Base-by-base conservation (phyloP, 2,888 invertebrate genomes). In the Torymus texanus region DNA sequence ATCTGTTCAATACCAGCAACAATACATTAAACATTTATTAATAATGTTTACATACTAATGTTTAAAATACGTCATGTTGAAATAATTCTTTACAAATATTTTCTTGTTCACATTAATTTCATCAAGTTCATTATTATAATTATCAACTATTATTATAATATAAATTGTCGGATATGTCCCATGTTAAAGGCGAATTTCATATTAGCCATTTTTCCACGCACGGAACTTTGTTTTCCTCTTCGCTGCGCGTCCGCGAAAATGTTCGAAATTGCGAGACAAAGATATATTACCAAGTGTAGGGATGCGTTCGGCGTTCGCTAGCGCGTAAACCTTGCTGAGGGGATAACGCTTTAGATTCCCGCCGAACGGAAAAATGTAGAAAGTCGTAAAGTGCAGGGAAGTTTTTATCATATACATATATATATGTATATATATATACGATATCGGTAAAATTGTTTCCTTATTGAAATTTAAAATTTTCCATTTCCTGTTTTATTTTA, bases 381-480 rank as follows among this genome's bases (percentile, higher is more conserved):
- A 72, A 66, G 72, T 78, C 77, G 59, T 71, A 77, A 72, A 78
- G 18, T 72, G 61, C 53, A 21, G 14, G 53, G 41, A 72, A 66
- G 29, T 72, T 78, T 71, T 74, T 75, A 75, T 75, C 62, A 75
- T 68, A 63, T 58, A 21, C 2, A 21, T 21, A 51, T 70, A 58
- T 58, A 51, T 70, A 58, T 58, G 29, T 70, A 53, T 58, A 65
- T 1, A 29, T 4, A 63, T 58, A 51, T 59, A 53, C 70, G 59
- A 65, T 18, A 18, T 2, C 41, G 4, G 68, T 67, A 61, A 55
- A 73, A 78, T 62, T 78, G 73, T 79, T 74, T 68, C 41, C 29
- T 74, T 75, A 79, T 75, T 79, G 79, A 79, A 78, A 79, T 79
- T 79, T 56, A 53, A 58, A 70, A 56, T 65, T 79, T 73, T 61